Percentiles rank a stretch among this genome's conserved stretches.
phyloP scores from a whole-genome alignment of 2,888 invertebrate species.

The Thecocarcelia acutangulata region DNA sequence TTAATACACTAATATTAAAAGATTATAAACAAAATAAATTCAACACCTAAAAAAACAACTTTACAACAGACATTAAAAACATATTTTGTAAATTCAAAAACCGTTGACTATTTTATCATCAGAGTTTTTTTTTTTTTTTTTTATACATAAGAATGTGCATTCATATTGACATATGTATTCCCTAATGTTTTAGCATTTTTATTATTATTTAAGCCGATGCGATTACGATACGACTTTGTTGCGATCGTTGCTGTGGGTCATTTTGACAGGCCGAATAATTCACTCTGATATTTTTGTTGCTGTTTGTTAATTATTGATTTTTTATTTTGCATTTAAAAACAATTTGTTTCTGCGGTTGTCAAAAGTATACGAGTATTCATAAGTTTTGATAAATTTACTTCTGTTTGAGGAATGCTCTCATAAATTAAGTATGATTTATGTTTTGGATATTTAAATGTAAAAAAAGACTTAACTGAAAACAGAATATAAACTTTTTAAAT shows the following conservation, averaged over 20 bases:
- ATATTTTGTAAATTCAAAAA: too few relatives aligned
- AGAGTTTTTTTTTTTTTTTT: too few relatives aligned
- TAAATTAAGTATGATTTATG: slow-evolving; percentile 48
- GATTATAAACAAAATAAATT: too few relatives aligned
- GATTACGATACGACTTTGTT: slow-evolving; percentile 47
- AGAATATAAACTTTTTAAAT: slow-evolving; percentile 34
- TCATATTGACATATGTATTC: too few relatives aligned
- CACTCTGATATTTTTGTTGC: neutral
- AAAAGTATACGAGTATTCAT: neutral
- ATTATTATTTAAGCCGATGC: slow-evolving; percentile 44
- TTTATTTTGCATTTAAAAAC: neutral
- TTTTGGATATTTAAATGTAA: slow-evolving; percentile 1
- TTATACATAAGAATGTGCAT: too few relatives aligned
- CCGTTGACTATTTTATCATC: too few relatives aligned
- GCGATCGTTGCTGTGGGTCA: neutral
- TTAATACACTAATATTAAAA: too few relatives aligned
- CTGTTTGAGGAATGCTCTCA: neutral
- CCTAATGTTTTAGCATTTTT: neutral
- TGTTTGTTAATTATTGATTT: slow-evolving; percentile 30
- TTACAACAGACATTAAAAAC: too few relatives aligned
- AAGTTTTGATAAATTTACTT: neutral
- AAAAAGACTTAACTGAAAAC: neutral
- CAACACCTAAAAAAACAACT: too few relatives aligned
- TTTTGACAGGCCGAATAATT: neutral
- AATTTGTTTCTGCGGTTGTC: slow-evolving; percentile 1